Base-by-base conservation (phyloP, 1,140 invertebrate species). In the Drosophila leontia region DNA sequence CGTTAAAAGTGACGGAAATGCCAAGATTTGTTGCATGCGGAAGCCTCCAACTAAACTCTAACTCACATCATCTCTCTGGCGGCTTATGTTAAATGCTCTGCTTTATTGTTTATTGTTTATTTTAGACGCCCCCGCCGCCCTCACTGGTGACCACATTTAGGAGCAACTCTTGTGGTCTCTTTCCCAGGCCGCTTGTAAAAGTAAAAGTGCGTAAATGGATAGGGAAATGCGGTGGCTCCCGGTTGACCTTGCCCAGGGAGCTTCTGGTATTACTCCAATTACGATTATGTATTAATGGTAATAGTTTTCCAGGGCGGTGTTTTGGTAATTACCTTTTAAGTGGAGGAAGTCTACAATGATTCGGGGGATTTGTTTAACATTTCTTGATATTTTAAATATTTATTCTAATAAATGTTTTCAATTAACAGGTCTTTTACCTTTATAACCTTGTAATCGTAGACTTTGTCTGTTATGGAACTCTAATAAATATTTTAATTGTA, bases 1-100 rank as follows among this genome's bases (percentile, higher is more conserved):
- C 85, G 83, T 88, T 64, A 78, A 88, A 88, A 67, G 78, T 88
- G 85, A 88, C 85, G 85, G 85, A 88, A 88, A 72, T 70, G 50
- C 45, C 15, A 82, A 90, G 85, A 88, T 88, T 88, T 85, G 85
- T 88, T 70, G 84, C 68, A 84, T 76, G 81, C 85, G 84, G 84
- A 88, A 88, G 85, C 85, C 56, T 69, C 69, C 82, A 37, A 37
- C 56, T 29, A 51, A 51, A 47, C 58, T 41, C 32, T 6, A 32
- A 51, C 58, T 26, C 45, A 44, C 63, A 55, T 56, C 50, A 42
- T 62, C 50, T 72, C 69, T 60, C 32, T 51, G 51, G 51, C 39
- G 44, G 61, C 53, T 75, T 62, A 83, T 80, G 77, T 53, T 83
- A 62, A 17, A 44, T 26, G 29, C 59, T 80, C 44, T 47, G 82